Conservation (phyloP, 2,113 vertebrate species). For the Turdus rufiventris region DNA sequence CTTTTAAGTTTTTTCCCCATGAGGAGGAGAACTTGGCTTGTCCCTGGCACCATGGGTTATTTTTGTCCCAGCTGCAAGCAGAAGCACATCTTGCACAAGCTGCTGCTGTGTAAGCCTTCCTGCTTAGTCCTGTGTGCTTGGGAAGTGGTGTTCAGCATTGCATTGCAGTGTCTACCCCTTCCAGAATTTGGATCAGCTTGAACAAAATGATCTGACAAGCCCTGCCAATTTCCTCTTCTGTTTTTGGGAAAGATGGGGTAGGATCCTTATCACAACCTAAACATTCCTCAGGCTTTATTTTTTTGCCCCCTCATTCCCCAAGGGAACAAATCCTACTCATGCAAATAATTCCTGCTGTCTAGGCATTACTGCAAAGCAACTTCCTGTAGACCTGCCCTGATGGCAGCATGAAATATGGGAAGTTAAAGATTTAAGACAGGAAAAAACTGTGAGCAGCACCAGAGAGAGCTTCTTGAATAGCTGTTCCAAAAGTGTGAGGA, state of each 20-base stretch:
- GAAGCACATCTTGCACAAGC: not conserved
- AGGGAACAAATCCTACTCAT: not conserved
- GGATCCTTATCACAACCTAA: not conserved
- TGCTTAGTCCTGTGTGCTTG: not conserved
- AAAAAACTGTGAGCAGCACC: not conserved
- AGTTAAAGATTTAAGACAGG: not conserved
- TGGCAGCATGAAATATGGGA: not conserved
- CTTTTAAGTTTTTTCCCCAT: not conserved
- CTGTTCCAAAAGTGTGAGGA: not conserved
- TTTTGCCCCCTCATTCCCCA: rapidly evolving
- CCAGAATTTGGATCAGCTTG: not conserved
- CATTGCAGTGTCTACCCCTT: not conserved
- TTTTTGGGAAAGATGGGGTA: not conserved
- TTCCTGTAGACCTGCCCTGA: not conserved
- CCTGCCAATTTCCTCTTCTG: not conserved
- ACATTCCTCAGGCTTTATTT: not conserved
- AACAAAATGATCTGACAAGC: not conserved
- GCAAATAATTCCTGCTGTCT: not conserved
- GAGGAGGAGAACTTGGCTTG: not conserved
- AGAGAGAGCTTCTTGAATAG: not conserved
- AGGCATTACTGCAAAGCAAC: not conserved
- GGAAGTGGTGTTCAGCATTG: not conserved
- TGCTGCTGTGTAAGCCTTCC: not conserved
- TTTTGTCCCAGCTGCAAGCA: not conserved
- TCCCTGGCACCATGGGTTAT: not conserved